These are phyloP conservation scores for Littorina saxatilis DNA, from an alignment of 1,140 invertebrate genomes.

Conservation along the genomic window DNA sequence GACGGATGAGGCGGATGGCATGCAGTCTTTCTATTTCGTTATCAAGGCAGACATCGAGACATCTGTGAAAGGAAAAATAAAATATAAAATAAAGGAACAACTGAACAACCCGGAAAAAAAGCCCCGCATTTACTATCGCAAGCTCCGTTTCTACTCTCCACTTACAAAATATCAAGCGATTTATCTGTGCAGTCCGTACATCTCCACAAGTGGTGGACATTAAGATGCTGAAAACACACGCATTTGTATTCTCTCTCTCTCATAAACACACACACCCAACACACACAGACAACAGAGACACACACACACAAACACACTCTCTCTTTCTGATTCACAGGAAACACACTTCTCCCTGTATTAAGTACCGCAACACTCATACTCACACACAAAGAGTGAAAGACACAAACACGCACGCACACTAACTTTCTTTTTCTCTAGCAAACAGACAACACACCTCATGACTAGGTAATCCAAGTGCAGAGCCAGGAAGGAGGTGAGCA, in stretches of 20 bases:
- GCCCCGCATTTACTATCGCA: too few relatives aligned
- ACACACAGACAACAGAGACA: neutral
- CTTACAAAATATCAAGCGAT: too few relatives aligned
- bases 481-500: conserved; percentile 86
- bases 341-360: neutral
- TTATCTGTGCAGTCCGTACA: too few relatives aligned
- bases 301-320: neutral
- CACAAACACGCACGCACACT: too few relatives aligned
- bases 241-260: too few relatives aligned
- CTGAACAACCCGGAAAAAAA: neutral
- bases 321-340: neutral
- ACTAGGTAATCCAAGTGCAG: conserved; percentile 89
- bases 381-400: too few relatives aligned
- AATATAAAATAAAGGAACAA: neutral
- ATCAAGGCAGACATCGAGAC: conserved; percentile 86
- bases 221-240: too few relatives aligned
- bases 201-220: too few relatives aligned
- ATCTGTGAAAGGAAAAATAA: conserved; percentile 74
- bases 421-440: too few relatives aligned
- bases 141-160: too few relatives aligned
- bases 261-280: neutral
- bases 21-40: conserved; percentile 94
- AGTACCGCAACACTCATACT: too few relatives aligned
- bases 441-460: conserved; percentile 83
- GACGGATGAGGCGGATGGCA: conserved; percentile 88